A percentile compares a stretch with the other conserved stretches of the same genome.
These are phyloP conservation scores for Axea sp. DNA, from an alignment of 2,888 invertebrate genomes.

Conservation along the genomic window DNA sequence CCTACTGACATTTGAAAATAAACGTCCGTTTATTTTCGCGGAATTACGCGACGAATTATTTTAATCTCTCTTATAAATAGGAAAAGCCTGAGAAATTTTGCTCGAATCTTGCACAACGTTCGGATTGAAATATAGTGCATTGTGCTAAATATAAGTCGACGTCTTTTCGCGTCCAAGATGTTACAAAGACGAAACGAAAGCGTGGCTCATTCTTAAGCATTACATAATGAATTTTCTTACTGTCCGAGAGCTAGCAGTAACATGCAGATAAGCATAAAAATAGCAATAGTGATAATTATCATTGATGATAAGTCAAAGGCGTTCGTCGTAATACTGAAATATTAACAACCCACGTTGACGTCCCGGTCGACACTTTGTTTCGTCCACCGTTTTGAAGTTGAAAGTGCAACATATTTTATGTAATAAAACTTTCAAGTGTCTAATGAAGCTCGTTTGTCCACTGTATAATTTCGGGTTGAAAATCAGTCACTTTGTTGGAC, in stretches of 20 bases:
- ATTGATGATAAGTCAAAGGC: no score
- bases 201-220: slow-evolving; percentile 12
- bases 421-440: no score
- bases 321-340: no score
- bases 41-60: slow-evolving; percentile 31
- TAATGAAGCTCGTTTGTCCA: no score
- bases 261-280: not conserved
- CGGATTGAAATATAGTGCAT: slow-evolving; percentile 21
- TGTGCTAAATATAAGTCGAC: slow-evolving; percentile 33
- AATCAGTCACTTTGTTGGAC: no score
- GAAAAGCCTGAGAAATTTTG: slow-evolving; percentile 30
- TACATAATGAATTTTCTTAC: slow-evolving; percentile 30
- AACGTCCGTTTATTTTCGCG: slow-evolving; percentile 25
- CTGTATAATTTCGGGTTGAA: no score
- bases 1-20: slow-evolving; percentile 11
- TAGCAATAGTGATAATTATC: no score
- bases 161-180: not conserved
- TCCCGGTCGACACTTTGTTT: no score
- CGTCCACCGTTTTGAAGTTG: no score
- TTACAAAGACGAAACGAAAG: slow-evolving; percentile 25
- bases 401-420: no score
- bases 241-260: slow-evolving; percentile 11
- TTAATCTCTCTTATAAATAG: slow-evolving; percentile 36
- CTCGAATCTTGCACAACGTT: slow-evolving; percentile 20
- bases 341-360: no score